A percentile compares a stretch with the other conserved stretches of the same genome.
Evolutionary conservation across 2,113 vertebrate species (phyloP).

Genomic region (Oxyruncus cristatus): DNA sequence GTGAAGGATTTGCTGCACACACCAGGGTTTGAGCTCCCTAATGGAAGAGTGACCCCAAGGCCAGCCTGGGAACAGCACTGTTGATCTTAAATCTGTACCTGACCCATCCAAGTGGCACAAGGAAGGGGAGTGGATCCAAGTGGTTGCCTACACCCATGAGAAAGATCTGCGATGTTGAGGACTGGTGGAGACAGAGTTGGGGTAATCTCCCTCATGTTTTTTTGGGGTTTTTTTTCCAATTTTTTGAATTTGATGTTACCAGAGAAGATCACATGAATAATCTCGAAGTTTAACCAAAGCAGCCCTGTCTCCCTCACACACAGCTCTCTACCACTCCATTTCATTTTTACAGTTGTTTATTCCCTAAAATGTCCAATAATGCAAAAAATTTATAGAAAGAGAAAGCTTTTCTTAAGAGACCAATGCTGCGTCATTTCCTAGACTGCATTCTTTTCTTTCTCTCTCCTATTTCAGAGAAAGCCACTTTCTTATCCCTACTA

Average conservation of each 20-base stretch:
- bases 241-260: background rate
- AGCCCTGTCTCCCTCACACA: background rate
- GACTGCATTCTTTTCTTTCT: background rate
- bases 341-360: background rate
- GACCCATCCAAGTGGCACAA: fast-evolving
- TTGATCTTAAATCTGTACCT: background rate
- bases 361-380: background rate
- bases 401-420: background rate
- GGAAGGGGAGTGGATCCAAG: background rate
- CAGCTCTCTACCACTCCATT: background rate
- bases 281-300: background rate
- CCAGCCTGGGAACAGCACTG: background rate
- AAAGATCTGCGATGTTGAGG: background rate
- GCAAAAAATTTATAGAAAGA: background rate
- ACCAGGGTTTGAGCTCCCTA: background rate
- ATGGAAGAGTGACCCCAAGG: background rate
- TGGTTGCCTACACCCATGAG: background rate
- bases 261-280: background rate
- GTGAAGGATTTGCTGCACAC: background rate
- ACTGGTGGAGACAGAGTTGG: background rate
- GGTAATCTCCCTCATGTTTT: background rate
- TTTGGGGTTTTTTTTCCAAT: background rate
- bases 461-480: background rate
- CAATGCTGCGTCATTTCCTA: background rate
- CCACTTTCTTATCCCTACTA: background rate